A percentile compares a stretch with the other conserved stretches of the same genome.
Conservation (phyloP, 2,888 invertebrate species). For the Laothoe populi region DNA sequence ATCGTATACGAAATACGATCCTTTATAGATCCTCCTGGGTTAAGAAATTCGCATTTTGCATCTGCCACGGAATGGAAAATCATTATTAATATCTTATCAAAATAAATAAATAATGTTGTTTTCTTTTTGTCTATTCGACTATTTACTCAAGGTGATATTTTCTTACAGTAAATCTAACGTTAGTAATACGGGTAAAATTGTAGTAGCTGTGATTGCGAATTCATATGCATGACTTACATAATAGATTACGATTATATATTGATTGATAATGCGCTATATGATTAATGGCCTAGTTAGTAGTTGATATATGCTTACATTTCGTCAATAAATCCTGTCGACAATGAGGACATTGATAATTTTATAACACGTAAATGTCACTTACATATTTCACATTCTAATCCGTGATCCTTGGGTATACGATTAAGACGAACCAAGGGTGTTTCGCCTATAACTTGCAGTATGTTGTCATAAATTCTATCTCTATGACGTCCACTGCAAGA, state of each 20-base stretch:
- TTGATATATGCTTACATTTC: conserved; percentile 7
- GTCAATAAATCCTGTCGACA: background rate
- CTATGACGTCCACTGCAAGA: conserved; percentile 33
- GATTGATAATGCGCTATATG: conserved; percentile 9
- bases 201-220: background rate
- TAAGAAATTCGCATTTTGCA: conserved; percentile 97
- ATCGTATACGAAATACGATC: conserved; percentile 95
- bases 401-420: conserved; percentile 88
- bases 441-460: conserved; percentile 90
- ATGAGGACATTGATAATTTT: conserved; percentile 14
- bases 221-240: conserved; percentile 7
- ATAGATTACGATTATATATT: conserved; percentile 19
- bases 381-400: conserved; percentile 93
- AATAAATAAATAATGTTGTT: no score
- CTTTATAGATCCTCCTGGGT: conserved; percentile 97
- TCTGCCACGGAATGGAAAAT: conserved; percentile 77
- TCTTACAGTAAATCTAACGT: background rate
- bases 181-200: background rate
- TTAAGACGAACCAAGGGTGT: conserved; percentile 92
- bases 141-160: no score
- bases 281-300: background rate
- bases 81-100: background rate
- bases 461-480: conserved; percentile 83
- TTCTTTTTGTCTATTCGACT: no score
- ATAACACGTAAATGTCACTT: conserved; percentile 68